Evolutionary conservation across 2,888 invertebrate species (phyloP).

Genomic region (Hydrotaea cyrtoneurina): DNA sequence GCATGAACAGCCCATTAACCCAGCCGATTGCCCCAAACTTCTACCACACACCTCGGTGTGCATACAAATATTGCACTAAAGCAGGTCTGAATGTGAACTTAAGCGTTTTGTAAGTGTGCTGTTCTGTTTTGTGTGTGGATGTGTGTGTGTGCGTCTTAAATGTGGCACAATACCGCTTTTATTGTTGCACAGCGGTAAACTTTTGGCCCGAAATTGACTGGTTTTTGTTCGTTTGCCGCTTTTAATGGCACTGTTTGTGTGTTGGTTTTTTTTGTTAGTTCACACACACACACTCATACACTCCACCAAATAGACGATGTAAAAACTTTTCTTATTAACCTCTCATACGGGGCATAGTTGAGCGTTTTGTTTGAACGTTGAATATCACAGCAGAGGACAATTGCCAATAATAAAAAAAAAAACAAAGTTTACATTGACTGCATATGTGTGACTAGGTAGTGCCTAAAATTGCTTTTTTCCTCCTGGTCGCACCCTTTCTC

Average conservation of each 20-base stretch:
- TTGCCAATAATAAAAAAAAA: neutral
- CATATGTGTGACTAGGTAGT: neutral
- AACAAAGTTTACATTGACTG: neutral
- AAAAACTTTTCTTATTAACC: neutral
- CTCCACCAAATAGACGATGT: neutral
- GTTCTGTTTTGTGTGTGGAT: neutral
- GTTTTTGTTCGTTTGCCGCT: neutral
- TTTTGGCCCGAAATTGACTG: conserved; percentile 7
- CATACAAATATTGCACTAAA: neutral
- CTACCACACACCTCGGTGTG: neutral
- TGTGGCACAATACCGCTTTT: neutral
- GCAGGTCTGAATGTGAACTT: neutral
- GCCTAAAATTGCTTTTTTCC: neutral
- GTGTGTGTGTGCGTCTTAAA: neutral
- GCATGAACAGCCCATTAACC: too few relatives aligned
- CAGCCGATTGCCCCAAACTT: neutral
- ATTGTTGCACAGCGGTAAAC: conserved; percentile 7
- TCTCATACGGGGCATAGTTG: neutral
- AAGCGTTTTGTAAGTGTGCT: neutral
- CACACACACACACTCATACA: neutral
- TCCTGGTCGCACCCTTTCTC: too few relatives aligned
- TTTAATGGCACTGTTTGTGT: neutral
- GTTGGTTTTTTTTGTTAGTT: too few relatives aligned
- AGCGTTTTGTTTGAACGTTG: neutral
- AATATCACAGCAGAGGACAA: neutral